Evolutionary conservation across 2,888 invertebrate species (phyloP).

Genomic region (Hartigia nigra): DNA sequence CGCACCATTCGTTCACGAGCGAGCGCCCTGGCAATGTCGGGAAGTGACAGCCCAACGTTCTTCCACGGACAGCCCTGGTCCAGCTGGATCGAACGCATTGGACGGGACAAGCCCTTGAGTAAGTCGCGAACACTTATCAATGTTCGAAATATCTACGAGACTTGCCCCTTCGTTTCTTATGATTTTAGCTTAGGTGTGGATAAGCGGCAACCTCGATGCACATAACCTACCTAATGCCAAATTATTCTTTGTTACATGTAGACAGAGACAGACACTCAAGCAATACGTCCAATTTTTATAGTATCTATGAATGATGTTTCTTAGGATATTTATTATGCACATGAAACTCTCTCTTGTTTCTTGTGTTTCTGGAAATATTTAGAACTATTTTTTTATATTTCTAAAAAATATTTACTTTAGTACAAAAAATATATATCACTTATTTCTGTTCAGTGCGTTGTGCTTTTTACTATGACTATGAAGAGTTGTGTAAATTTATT

Average conservation of each 20-base stretch:
- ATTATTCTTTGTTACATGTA: background rate
- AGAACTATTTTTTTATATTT: constrained; percentile 2
- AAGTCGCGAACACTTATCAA: constrained; percentile 37
- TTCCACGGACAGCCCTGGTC: constrained; percentile 66
- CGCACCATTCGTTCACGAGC: constrained; percentile 10
- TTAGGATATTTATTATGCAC: background rate
- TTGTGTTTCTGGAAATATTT: constrained; percentile 25
- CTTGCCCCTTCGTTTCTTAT: background rate
- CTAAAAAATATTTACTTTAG: background rate
- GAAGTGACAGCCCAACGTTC: constrained; percentile 66
- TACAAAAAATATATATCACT: constrained; percentile 12
- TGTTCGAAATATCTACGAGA: constrained; percentile 1
- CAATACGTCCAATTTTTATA: background rate
- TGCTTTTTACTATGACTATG: background rate
- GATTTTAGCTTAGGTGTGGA: background rate
- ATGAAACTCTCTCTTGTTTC: background rate
- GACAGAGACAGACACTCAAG: background rate
- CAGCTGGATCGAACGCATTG: constrained; percentile 64
- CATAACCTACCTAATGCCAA: constrained; percentile 3
- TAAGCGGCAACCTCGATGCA: constrained; percentile 1
- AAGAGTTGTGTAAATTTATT: constrained; percentile 39
- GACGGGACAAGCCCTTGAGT: constrained; percentile 63
- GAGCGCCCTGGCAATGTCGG: constrained; percentile 58
- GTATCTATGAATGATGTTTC: background rate
- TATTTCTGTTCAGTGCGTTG: constrained; percentile 5